phyloP scores from a whole-genome alignment of 2,797 vertebrate genomes.

The Sebastolobus alascanus region DNA sequence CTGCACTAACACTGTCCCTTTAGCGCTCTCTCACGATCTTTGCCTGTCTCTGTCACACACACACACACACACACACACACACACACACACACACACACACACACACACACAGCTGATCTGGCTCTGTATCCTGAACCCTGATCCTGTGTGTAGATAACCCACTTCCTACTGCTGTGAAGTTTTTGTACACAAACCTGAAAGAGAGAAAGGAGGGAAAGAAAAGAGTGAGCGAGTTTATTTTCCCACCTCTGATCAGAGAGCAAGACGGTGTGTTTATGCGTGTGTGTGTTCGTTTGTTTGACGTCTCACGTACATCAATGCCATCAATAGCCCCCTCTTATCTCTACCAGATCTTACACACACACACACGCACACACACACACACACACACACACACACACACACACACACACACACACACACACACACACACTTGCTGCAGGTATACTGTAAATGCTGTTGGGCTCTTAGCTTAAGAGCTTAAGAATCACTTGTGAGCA shows the following conservation, averaged over 20 bases:
- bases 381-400: slow-evolving; percentile 7
- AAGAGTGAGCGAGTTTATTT: slow-evolving; percentile 25
- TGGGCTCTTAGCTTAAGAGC: not conserved
- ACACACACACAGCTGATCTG: slow-evolving; percentile 11
- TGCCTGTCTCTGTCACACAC: slow-evolving; percentile 2
- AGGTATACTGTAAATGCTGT: slow-evolving; percentile 18
- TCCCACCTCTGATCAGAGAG: slow-evolving; percentile 38
- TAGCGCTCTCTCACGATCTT: not conserved
- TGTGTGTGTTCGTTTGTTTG: slow-evolving; percentile 16
- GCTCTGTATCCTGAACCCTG: slow-evolving; percentile 34
- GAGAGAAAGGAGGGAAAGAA: slow-evolving; percentile 2
- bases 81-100: not conserved
- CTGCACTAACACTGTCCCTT: not conserved
- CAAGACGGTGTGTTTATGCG: slow-evolving; percentile 21
- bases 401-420: slow-evolving; percentile 1
- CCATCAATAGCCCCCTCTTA: slow-evolving; percentile 32
- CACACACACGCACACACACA: not conserved
- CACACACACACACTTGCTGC: slow-evolving; percentile 17
- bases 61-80: not conserved
- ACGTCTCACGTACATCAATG: slow-evolving; percentile 46
- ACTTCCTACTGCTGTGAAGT: slow-evolving; percentile 46
- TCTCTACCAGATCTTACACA: slow-evolving; percentile 39
- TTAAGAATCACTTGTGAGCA: fast-evolving
- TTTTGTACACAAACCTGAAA: slow-evolving; percentile 46
- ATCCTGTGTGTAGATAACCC: slow-evolving; percentile 47